phyloP scores from a whole-genome alignment of 2,888 invertebrate genomes.

The Hypena proboscidalis region DNA sequence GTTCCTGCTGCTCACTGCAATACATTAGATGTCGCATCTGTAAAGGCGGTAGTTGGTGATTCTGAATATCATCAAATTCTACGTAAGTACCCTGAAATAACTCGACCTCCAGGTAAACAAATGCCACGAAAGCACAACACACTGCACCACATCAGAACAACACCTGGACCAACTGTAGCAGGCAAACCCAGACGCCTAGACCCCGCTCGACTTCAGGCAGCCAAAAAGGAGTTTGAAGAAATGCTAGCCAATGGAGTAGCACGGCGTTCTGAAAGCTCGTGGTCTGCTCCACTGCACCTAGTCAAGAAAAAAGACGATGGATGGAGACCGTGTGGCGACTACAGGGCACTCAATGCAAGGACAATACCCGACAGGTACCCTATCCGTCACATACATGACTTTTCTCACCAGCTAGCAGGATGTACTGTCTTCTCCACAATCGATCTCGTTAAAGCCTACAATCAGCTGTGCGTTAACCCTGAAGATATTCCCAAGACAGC shows the following conservation, averaged over 20 bases:
- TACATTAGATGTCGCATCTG: too few relatives aligned
- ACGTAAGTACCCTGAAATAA: too few relatives aligned
- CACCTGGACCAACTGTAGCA: too few relatives aligned
- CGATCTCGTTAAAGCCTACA: slow-evolving; percentile 6
- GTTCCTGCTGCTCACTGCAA: too few relatives aligned
- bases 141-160: too few relatives aligned
- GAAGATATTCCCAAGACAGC: slow-evolving; percentile 8
- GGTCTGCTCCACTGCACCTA: slow-evolving; percentile 9
- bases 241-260: slow-evolving; percentile 5
- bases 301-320: slow-evolving; percentile 1
- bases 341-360: slow-evolving; percentile 5
- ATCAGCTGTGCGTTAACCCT: slow-evolving; percentile 4
- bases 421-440: slow-evolving; percentile 2
- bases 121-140: too few relatives aligned
- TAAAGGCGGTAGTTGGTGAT: too few relatives aligned
- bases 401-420: not conserved
- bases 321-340: slow-evolving; percentile 11
- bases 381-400: slow-evolving; percentile 11
- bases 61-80: too few relatives aligned
- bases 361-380: slow-evolving; percentile 14
- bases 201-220: slow-evolving; percentile 1
- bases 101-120: too few relatives aligned
- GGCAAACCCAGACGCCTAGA: too few relatives aligned
- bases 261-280: slow-evolving; percentile 1
- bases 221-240: slow-evolving; percentile 8